These are phyloP conservation scores for Chrysoperla carnea DNA, from an alignment of 1,140 invertebrate species.

Conservation along the genomic window DNA sequence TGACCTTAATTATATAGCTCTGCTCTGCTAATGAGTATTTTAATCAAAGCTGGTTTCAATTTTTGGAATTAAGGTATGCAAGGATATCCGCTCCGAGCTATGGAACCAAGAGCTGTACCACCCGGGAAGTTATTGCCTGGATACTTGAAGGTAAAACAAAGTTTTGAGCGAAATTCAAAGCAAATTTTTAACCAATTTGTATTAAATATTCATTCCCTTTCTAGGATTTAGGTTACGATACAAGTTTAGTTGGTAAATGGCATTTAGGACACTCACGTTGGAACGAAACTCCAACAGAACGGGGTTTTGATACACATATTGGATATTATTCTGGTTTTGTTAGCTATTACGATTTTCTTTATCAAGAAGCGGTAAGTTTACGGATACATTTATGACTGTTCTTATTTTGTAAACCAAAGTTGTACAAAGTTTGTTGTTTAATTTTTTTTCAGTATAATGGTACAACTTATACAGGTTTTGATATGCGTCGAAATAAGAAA, in stretches of 20 bases:
- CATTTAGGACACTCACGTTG: constrained; percentile 41
- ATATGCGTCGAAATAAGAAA: constrained; percentile 38
- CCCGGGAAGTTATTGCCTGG: constrained; percentile 50
- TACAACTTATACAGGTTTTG: constrained; percentile 41
- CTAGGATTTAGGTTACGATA: constrained; percentile 43
- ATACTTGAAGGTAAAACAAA: constrained; percentile 37
- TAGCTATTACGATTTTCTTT: constrained; percentile 42
- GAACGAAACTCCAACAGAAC: constrained; percentile 35
- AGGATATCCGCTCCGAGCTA: constrained; percentile 28
- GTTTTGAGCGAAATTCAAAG: background rate
- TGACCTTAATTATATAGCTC: too few species aligned
- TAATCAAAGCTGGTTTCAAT: too few species aligned
- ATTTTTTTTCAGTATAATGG: constrained; percentile 14
- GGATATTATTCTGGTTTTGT: constrained; percentile 44
- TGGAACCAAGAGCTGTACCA: constrained; percentile 30
- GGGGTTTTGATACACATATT: constrained; percentile 47
- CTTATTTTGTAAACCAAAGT: too few species aligned
- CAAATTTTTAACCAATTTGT: background rate
- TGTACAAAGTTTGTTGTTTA: too few species aligned
- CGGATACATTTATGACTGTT: too few species aligned
- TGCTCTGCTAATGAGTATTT: too few species aligned
- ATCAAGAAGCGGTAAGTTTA: constrained; percentile 24
- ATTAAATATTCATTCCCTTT: constrained; percentile 24
- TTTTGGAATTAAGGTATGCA: constrained; percentile 37
- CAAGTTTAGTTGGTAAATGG: constrained; percentile 55